Conservation (phyloP, 37 sponge, comb jelly and placozoan species). For the Haliclona indistincta region DNA sequence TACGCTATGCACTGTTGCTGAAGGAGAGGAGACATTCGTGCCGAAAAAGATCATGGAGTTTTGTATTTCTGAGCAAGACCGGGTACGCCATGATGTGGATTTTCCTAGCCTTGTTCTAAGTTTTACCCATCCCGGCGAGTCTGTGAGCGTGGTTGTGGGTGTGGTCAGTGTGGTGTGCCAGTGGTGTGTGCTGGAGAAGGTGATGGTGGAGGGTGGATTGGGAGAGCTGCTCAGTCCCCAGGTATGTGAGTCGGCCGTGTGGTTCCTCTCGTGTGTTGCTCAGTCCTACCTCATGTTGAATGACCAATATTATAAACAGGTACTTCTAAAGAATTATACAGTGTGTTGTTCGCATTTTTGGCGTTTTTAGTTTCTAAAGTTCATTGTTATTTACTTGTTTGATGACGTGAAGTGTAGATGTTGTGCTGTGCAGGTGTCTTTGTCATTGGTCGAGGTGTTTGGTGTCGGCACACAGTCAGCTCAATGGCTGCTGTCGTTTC, state of each 20-base stretch:
- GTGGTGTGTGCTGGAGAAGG: constrained; percentile 50
- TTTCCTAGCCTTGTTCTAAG: not conserved
- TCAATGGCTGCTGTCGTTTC: constrained; percentile 31
- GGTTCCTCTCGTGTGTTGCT: constrained; percentile 48
- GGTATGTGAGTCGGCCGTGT: constrained; percentile 46
- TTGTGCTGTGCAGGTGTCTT: constrained; percentile 42
- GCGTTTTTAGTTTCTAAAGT: not conserved
- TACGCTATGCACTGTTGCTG: constrained; percentile 39
- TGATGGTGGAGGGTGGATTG: constrained; percentile 23
- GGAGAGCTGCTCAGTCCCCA: constrained; percentile 68
- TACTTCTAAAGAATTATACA: not conserved
- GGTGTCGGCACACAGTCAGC: constrained; percentile 35
- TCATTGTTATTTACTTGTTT: not conserved
- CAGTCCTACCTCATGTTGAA: constrained; percentile 57
- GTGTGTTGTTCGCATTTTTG: not conserved
- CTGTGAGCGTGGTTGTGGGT: constrained; percentile 46
- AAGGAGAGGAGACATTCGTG: constrained; percentile 33
- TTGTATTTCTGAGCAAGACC: constrained; percentile 9
- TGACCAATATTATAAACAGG: constrained; percentile 60
- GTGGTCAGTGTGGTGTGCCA: constrained; percentile 54
- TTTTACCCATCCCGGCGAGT: not conserved
- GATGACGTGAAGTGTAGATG: not conserved
- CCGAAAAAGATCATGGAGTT: constrained; percentile 47
- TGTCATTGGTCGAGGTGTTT: constrained; percentile 60
- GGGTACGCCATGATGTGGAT: not conserved